Evolutionary conservation across 2,888 invertebrate species (phyloP).

Genomic region (Phyllotreta cruciferae): DNA sequence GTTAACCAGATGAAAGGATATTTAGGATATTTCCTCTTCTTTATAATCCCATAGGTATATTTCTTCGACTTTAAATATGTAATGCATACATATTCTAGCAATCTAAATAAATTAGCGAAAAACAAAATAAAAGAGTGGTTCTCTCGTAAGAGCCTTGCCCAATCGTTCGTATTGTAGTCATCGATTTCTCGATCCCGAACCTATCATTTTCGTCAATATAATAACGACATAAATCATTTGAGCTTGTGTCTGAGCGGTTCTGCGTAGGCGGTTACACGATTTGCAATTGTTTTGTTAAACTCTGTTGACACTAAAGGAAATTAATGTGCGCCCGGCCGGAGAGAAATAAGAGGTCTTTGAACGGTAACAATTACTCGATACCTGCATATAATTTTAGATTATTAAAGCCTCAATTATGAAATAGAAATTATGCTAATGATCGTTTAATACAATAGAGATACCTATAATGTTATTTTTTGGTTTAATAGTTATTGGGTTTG

Average conservation of each 20-base stretch:
- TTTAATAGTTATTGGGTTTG: too few relatives aligned
- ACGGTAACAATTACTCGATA: slow-evolving; percentile 17
- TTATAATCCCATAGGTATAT: too few relatives aligned
- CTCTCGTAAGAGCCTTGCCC: neutral
- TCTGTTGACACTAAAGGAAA: slow-evolving; percentile 34
- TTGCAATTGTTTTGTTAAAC: slow-evolving; percentile 36
- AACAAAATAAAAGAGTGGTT: neutral
- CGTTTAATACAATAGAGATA: too few relatives aligned
- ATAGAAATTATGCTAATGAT: neutral
- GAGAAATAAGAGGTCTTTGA: slow-evolving; percentile 6
- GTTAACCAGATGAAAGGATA: too few relatives aligned
- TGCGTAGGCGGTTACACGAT: slow-evolving; percentile 31
- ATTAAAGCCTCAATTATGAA: neutral
- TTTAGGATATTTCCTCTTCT: too few relatives aligned
- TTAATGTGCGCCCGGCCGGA: slow-evolving; percentile 21
- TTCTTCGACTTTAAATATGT: too few relatives aligned
- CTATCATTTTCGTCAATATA: slow-evolving; percentile 18
- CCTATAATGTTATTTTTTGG: too few relatives aligned
- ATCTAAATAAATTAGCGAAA: neutral
- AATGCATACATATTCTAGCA: too few relatives aligned
- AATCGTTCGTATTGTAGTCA: slow-evolving; percentile 12
- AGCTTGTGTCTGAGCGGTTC: slow-evolving; percentile 3
- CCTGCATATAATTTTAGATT: slow-evolving; percentile 7
- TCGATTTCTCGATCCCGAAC: slow-evolving; percentile 12
- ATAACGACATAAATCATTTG: slow-evolving; percentile 18